Evolutionary conservation across 2,797 vertebrate species (phyloP), one percentile per base, ranked within the genome.

Genomic region (Lophura swinhoii): DNA sequence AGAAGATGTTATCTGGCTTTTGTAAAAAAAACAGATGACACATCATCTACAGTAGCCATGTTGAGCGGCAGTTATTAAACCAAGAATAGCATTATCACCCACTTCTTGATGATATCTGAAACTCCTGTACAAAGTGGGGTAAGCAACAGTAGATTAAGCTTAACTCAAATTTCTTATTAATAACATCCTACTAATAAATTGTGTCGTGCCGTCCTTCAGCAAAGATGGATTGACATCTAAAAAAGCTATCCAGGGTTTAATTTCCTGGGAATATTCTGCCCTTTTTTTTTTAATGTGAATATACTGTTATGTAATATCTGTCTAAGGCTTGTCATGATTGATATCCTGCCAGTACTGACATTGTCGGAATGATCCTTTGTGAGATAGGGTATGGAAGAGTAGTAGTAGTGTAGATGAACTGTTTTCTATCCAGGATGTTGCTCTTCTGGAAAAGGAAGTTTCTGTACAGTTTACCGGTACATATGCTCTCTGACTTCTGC

Each of bases 61-160:
- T 13, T 70, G 66, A 83, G 66, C 28, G 62, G 60, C 69, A 68
- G 82, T 74, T 82, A 62, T 10, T 72, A 68, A 92, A 90, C 56
- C 55, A 90, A 79, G 74, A 71, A 79, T 0, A 87, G 79, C 11
- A 1, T 82, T 77, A 72, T 18, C 77, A 63, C 71, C 64, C 46
- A 68, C 68, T 84, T 88, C 73, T 46, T 62, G 68, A 84, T 76
- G 87, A 71, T 82, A 92, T 41, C 74, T 74, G 74, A 84, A 84
- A 81, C 82, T 86, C 60, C 73, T 88, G 37, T 84, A 76, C 59
- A 24, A 70, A 93, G 53, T 84, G 49, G 85, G 53, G 28, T 76
- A 76, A 92, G 56, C 74, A 39, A 39, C 0, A 76, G 63, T 24
- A 37, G 21, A 70, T n/a, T 87, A 76, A 72, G 51, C 23, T 55